Conservation (phyloP, 2,797 vertebrate species). For the Emys orbicularis region DNA sequence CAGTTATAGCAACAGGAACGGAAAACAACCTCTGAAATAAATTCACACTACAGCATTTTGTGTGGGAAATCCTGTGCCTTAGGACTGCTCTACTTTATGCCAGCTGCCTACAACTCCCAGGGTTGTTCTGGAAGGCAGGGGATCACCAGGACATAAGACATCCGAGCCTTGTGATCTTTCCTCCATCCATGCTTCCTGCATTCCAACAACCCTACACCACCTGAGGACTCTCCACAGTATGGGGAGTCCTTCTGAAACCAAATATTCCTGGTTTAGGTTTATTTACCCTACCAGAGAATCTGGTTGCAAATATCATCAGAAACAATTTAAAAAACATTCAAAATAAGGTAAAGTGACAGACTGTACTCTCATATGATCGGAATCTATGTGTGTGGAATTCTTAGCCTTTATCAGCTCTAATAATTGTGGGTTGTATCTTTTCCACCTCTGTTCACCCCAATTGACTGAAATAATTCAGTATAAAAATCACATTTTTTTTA, state of each 20-base stretch:
- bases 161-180: background rate
- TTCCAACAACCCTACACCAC: background rate
- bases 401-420: background rate
- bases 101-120: background rate
- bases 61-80: background rate
- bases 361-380: background rate
- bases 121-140: background rate
- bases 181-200: background rate
- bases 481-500: conserved; percentile 1
- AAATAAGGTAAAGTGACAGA: background rate
- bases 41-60: background rate
- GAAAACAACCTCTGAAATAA: background rate
- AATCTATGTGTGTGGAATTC: background rate
- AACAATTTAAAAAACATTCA: background rate
- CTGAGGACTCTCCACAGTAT: background rate
- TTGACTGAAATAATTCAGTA: conserved; percentile 17
- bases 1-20: background rate
- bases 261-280: background rate
- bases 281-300: background rate
- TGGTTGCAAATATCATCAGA: background rate
- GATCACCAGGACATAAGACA: background rate
- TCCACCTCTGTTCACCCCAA: background rate
- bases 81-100: background rate
- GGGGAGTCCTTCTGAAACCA: background rate
- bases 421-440: conserved; percentile 27